These are phyloP conservation scores for Drosophila niveifrons DNA, from an alignment of 2,888 invertebrate genomes.

Conservation along the genomic window DNA sequence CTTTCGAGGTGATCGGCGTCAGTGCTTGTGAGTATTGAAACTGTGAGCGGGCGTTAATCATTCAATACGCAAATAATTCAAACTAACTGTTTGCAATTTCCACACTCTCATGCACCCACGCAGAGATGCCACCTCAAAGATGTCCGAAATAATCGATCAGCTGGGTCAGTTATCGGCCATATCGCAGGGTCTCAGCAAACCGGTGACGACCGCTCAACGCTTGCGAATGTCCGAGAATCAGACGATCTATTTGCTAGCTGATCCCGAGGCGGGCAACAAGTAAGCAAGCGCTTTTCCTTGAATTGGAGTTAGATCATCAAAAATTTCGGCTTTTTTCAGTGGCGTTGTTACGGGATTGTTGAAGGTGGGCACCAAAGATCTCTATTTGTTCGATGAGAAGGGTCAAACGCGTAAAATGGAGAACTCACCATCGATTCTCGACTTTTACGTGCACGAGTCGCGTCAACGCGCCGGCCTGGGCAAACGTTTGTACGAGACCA, in stretches of 20 bases:
- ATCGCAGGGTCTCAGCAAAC: conserved; percentile 90
- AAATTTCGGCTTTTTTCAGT: conserved; percentile 85
- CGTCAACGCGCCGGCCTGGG: conserved; percentile 95
- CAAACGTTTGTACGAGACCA: conserved; percentile 92
- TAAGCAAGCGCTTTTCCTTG: conserved; percentile 83
- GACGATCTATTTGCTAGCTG: conserved; percentile 84
- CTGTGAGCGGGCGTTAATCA: conserved; percentile 57
- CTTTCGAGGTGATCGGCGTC: conserved; percentile 86
- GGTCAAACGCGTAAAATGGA: conserved; percentile 91
- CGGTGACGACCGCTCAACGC: conserved; percentile 90
- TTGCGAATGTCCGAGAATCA: conserved; percentile 87
- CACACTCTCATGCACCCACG: conserved; percentile 67
- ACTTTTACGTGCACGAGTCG: conserved; percentile 95
- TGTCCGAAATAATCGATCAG: conserved; percentile 89
- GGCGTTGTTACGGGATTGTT: conserved; percentile 93
- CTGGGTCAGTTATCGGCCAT: conserved; percentile 91
- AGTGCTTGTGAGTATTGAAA: conserved; percentile 86
- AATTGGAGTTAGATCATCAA: neutral
- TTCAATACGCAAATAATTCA: conserved; percentile 10
- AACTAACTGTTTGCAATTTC: conserved; percentile 62
- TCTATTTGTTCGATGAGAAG: conserved; percentile 92
- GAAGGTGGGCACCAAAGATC: conserved; percentile 95
- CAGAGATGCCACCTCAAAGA: conserved; percentile 88
- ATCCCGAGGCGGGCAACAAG: conserved; percentile 86
- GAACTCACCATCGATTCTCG: conserved; percentile 94